Evolutionary conservation across 2,113 vertebrate genomes (phyloP), one percentile per base, ranked within the genome.

Genomic region (Oxyura jamaicensis): DNA sequence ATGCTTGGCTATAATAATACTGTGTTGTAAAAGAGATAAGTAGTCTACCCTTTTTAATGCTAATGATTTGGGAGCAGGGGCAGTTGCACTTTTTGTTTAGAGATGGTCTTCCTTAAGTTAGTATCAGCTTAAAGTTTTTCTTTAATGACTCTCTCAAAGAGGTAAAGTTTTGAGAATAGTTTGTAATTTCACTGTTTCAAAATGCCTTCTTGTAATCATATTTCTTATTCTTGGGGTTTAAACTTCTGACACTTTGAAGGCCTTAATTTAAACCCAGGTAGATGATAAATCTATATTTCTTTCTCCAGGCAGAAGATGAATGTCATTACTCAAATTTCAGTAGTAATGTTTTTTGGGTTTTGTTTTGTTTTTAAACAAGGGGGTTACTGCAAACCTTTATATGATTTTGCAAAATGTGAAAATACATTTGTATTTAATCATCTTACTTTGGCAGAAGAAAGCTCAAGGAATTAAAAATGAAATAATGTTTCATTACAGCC

Each of bases 391-490:
- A 42, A 92, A 63, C 7, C 23, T 53, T 62, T 82, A 82, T 73
- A 59, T 52, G 68, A 63, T 72, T 86, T 94, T 92, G 41, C 2
- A 10, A 86, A 94, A 78, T 59, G 42, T 52, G 21, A 78, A 94
- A 92, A 89, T 77, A 85, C 86, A 82, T 81, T 73, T 86, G 53
- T 82, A 73, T 86, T 92, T 76, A 82, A 78, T 63, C 29, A 63
- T 59, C 28, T 42, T 42, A 42, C 44, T 86, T 83, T 83, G 66
- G 36, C 72, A 86, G 77, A 92, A 83, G 39, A 86, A 86, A 90
- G 10, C 25, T 83, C 42, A 74, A 86, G n/a, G 72, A 92, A 90
- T 92, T 86, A 78, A 69, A 90, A 92, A 83, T 74, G 5, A 83
- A 50, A 86, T 73, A 85, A 92, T 82, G 33, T 29, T 91, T 72